Base-by-base conservation (phyloP, 2,113 vertebrate species). In the Strigops habroptila region DNA sequence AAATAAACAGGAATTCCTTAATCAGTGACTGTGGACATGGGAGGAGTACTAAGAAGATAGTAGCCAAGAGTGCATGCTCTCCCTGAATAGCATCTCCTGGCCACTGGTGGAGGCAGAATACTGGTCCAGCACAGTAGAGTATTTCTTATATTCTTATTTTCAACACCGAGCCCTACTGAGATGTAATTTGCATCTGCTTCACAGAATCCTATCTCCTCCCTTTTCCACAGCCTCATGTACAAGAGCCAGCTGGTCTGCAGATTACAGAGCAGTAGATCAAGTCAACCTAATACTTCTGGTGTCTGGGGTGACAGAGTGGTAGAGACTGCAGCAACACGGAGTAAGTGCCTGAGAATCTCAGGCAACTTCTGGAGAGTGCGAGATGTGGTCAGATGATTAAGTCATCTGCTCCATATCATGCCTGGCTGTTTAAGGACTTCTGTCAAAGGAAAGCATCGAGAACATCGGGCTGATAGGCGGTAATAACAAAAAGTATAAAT, bases 401-500 rank as follows among this genome's bases (percentile, higher is more conserved):
- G 65, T 93, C 73, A 84, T 93, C 80, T 95, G 89, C 77, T 93
- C 60, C 43, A 9, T 60, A 52, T 92, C 89, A 86, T 27, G 39
- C 18, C 28, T 84, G 43, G 46, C 55, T 91, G 43, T 86, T 80
- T 85, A 85, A 94, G 39, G 43, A 46, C 76, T 91, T 70, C 71
- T 91, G 68, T 79, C 90, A 94, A 60, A 86, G 39, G 39, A 91
- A 88, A 90, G 30, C 48, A 70, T 51, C 90, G 48, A 78, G 70
- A 80, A 55, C 43, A 83, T 86, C 79, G 93, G 67, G 39, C 27
- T 88, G 76, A 90, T 68, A 60, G 51, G 24, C 55, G 88, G 16
- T 81, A 94, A 93, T 44, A 93, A 88, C 55, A 94, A 80, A 82
- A 85, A 33, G 6, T 14, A 74, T 7, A 78, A 88, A 88, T 51